Conservation (phyloP, 1,140 invertebrate species). For the Adoxophyes honmai region DNA sequence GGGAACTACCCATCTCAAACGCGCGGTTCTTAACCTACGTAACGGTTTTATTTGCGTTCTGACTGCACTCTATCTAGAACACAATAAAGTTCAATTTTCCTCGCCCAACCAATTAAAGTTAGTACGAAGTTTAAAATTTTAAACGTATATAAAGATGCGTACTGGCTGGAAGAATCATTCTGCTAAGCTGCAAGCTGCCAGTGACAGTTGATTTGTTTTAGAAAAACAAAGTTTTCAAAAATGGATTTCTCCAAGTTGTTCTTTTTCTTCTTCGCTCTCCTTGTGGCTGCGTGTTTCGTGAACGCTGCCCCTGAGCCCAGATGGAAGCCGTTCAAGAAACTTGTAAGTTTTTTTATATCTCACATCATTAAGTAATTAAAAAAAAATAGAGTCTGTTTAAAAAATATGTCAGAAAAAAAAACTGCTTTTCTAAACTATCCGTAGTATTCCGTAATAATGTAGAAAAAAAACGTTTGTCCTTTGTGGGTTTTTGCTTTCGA, state of each 20-base stretch:
- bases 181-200: neutral
- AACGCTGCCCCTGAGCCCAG: constrained; percentile 33
- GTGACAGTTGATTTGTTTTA: neutral
- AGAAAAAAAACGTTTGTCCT: too few relatives aligned
- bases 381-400: too few relatives aligned
- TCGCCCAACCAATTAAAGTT: neutral
- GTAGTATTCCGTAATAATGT: too few relatives aligned
- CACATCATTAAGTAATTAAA: too few relatives aligned
- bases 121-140: neutral
- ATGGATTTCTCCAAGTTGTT: constrained; percentile 51
- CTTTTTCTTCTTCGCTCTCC: constrained; percentile 40
- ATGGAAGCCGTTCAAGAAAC: constrained; percentile 30
- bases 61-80: neutral
- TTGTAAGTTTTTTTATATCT: too few relatives aligned
- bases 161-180: neutral
- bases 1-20: neutral
- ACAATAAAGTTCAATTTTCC: neutral
- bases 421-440: too few relatives aligned
- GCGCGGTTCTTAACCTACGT: constrained; percentile 6
- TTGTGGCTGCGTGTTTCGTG: constrained; percentile 33
- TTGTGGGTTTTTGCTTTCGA: too few relatives aligned
- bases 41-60: neutral
- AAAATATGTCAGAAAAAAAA: too few relatives aligned
- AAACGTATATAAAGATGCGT: constrained; percentile 3
- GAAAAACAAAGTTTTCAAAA: constrained; percentile 9